Evolutionary conservation across 2,113 vertebrate species (phyloP).

Genomic region (Limanda limanda): DNA sequence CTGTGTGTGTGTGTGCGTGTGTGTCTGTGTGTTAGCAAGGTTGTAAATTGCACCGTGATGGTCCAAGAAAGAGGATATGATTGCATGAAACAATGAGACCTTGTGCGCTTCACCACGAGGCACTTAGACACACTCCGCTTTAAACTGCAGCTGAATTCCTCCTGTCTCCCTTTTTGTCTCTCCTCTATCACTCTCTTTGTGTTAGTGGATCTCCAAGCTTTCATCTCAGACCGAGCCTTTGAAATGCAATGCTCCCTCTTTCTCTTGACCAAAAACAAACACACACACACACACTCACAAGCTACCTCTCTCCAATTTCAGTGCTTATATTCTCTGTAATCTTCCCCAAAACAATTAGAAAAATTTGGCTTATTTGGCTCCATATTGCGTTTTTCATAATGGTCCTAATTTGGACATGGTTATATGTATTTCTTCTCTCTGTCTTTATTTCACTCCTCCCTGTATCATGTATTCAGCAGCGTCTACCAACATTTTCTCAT

Average conservation of each 20-base stretch:
- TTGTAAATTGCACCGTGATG: slow-evolving; percentile 83
- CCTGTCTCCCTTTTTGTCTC: slow-evolving; percentile 51
- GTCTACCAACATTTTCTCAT: slow-evolving; percentile 38
- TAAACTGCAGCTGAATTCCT: slow-evolving; percentile 64
- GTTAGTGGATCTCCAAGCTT: slow-evolving; percentile 68
- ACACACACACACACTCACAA: slow-evolving; percentile 33
- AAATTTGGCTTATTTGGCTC: slow-evolving; percentile 18
- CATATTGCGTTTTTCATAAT: not conserved
- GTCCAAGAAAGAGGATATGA: slow-evolving; percentile 67
- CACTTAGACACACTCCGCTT: slow-evolving; percentile 56
- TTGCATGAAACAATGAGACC: slow-evolving; percentile 71
- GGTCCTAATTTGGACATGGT: slow-evolving; percentile 10
- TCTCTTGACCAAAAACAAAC: slow-evolving; percentile 29
- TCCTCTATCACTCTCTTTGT: slow-evolving; percentile 64
- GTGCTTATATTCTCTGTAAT: slow-evolving; percentile 33
- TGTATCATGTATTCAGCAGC: slow-evolving; percentile 30
- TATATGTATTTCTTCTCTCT: slow-evolving; percentile 16
- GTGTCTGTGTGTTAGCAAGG: slow-evolving; percentile 37
- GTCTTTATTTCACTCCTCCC: slow-evolving; percentile 2
- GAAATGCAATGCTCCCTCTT: slow-evolving; percentile 59
- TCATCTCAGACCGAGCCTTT: slow-evolving; percentile 72
- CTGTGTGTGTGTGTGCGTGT: not conserved
- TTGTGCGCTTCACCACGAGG: slow-evolving; percentile 37
- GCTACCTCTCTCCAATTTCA: slow-evolving; percentile 11
- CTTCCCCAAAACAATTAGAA: slow-evolving; percentile 2